Conservation (phyloP, 2,113 vertebrate species). For the Macquaria ambigua region DNA sequence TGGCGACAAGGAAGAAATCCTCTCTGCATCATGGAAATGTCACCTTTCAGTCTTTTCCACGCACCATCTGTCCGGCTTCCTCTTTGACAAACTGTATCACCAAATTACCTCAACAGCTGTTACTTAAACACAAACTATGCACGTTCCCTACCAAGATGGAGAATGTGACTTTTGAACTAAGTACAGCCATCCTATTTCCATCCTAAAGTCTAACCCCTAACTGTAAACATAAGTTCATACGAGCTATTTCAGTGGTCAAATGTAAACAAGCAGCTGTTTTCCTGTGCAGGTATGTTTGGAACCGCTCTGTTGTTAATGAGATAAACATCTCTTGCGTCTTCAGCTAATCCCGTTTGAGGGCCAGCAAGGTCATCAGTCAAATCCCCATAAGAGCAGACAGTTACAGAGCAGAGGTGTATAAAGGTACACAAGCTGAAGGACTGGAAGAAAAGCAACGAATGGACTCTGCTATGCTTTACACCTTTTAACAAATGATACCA, state of each 20-base stretch:
- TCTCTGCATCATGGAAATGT: slow-evolving; percentile 39
- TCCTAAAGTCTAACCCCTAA: neutral
- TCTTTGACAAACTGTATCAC: neutral
- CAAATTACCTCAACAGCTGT: neutral
- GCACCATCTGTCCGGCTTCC: slow-evolving; percentile 44
- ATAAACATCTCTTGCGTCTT: slow-evolving; percentile 69
- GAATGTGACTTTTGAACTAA: neutral
- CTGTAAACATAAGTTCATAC: neutral
- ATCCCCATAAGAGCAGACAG: slow-evolving; percentile 59
- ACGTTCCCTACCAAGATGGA: neutral
- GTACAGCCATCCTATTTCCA: neutral
- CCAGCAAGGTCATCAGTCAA: slow-evolving; percentile 52
- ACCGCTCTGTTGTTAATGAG: slow-evolving; percentile 64
- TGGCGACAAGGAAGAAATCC: neutral
- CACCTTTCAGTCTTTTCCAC: neutral
- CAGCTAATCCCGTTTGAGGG: slow-evolving; percentile 71
- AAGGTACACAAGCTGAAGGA: neutral
- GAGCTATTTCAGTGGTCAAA: neutral
- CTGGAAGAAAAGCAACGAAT: slow-evolving; percentile 10
- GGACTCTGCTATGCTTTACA: neutral
- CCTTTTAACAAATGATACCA: slow-evolving; percentile 2
- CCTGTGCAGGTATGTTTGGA: slow-evolving; percentile 25
- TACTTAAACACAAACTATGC: neutral
- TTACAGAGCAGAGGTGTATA: neutral
- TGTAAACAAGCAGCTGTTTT: slow-evolving; percentile 25